Base-by-base conservation (phyloP, 2,888 invertebrate species). In the Acanthosepion lycidas region DNA sequence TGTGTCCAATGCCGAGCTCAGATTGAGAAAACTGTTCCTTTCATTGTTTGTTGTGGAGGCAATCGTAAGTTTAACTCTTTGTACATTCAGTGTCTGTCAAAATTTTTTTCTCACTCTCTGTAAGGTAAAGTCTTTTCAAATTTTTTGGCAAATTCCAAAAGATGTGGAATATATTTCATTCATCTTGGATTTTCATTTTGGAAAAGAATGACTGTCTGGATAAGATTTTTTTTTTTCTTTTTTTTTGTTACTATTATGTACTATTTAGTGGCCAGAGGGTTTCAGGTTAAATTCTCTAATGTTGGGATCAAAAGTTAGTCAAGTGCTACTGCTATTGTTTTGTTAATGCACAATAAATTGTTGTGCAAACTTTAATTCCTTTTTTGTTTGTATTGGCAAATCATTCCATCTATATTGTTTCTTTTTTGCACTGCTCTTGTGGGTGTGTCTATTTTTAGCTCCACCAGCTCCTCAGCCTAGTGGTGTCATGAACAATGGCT, bases 1-100 rank as follows among this genome's bases (percentile, higher is more conserved):
- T 99, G 99, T 98, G 99, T 99, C 33, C 98, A 99, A 97, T 99
- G 99, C 97, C 98, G 99, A 96, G 98, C 98, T 94, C 98, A 98
- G 97, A 98, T 99, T 96, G 98, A 98, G 96, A 97, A 97, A 95
- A 97, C 96, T 93, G 96, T 97, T 91, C 97, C 97, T 78, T 97
- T 97, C 95, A 96, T 97, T 94, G 97, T 97, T 9, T 97, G 97
- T 95, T 97, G 97, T 96, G 97, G 97, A n/a, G 97, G 97, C 59
- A 96, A 96, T 95, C 97, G 97, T 97, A 96, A 96, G 97, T 96
- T 26, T 33, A 28, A 78, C 15, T 93, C 42, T 78, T 33, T 51
- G 8, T 12, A 51, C 15, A 51, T 15, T 49, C 51, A 49, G 28
- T 94, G 18, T 53, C 51, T 94, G 42, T 42, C 28, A 33, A 94